phyloP scores from a whole-genome alignment of 2,113 vertebrate genomes.

The Crotalus horridus region DNA sequence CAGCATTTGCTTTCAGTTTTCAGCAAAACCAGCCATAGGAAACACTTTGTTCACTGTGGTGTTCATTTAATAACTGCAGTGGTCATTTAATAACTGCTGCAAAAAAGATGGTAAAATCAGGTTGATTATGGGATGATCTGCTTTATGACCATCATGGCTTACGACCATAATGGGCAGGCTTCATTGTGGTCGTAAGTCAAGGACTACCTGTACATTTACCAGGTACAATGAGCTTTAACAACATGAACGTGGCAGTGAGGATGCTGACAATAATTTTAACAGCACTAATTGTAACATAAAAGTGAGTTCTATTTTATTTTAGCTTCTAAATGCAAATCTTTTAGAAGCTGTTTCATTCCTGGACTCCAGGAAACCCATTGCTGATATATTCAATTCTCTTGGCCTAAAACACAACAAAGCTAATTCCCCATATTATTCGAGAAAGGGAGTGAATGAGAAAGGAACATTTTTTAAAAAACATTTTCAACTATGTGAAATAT shows the following conservation, averaged over 20 bases:
- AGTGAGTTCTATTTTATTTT: not conserved
- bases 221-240: not conserved
- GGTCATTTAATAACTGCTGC: not conserved
- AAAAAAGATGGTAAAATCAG: not conserved
- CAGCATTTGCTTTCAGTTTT: not conserved
- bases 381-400: not conserved
- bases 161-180: not conserved
- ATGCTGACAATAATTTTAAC: not conserved
- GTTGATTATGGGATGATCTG: not conserved
- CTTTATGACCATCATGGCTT: not conserved
- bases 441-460: not conserved
- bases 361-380: not conserved
- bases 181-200: not conserved
- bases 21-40: not conserved
- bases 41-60: not conserved
- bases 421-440: not conserved
- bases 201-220: not conserved
- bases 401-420: not conserved
- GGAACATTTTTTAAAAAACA: not conserved
- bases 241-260: not conserved
- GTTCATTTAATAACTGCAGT: not conserved
- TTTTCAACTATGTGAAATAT: not conserved
- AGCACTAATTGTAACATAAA: not conserved
- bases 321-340: not conserved
- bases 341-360: not conserved